Percentiles rank a stretch among this genome's conserved stretches.
These are phyloP conservation scores for Vanessa cardui DNA, from an alignment of 2,888 invertebrate genomes.

Conservation along the genomic window DNA sequence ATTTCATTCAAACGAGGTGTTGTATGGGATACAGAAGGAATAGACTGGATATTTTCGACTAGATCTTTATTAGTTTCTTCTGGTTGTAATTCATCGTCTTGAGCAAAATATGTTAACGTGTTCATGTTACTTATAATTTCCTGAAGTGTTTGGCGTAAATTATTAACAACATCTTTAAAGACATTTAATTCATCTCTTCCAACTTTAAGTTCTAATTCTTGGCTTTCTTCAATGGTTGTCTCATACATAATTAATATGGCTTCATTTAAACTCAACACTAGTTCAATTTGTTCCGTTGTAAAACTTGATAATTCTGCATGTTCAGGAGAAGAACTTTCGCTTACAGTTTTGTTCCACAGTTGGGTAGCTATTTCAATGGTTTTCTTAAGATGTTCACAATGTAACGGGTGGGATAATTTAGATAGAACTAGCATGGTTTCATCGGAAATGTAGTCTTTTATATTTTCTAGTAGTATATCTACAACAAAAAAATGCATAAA, in stretches of 20 bases:
- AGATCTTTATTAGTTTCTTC: not conserved
- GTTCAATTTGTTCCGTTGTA: slow-evolving; percentile 16
- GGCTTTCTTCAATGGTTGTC: slow-evolving; percentile 14
- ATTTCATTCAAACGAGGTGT: not conserved
- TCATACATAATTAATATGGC: slow-evolving; percentile 19
- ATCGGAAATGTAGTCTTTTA: slow-evolving; percentile 49
- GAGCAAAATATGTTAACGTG: not conserved
- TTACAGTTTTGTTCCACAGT: slow-evolving; percentile 46
- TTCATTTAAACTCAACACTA: slow-evolving; percentile 22
- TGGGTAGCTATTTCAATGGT: slow-evolving; percentile 52
- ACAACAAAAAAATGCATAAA: not conserved
- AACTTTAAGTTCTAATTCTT: slow-evolving; percentile 6
- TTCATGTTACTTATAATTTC: slow-evolving; percentile 9
- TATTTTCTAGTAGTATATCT: slow-evolving; percentile 16
- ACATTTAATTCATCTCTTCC: slow-evolving; percentile 12
- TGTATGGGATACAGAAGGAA: not conserved
- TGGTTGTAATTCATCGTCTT: not conserved
- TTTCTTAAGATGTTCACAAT: slow-evolving; percentile 47
- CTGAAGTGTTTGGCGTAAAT: slow-evolving; percentile 20
- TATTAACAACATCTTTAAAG: slow-evolving; percentile 16
- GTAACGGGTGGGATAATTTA: slow-evolving; percentile 44
- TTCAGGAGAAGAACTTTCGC: slow-evolving; percentile 13
- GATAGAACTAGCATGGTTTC: slow-evolving; percentile 48
- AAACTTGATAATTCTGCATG: slow-evolving; percentile 19
- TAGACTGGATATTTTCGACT: not conserved